phyloP scores from a whole-genome alignment of 2,113 vertebrate genomes.

The Apus apus region DNA sequence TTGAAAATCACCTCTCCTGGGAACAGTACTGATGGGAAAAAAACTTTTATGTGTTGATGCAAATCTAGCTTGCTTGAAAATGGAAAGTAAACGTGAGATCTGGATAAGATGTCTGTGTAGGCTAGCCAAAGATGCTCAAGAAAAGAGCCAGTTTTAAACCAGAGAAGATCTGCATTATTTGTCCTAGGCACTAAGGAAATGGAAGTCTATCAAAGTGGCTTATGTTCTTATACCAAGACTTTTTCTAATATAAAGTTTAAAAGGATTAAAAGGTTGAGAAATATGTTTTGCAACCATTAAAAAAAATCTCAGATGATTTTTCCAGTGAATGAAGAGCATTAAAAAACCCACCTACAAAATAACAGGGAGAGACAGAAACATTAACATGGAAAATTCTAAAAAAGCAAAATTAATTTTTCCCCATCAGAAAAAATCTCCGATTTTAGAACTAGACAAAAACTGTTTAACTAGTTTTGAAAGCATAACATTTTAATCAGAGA shows the following conservation, averaged over 20 bases:
- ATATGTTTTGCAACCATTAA: neutral
- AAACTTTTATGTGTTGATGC: neutral
- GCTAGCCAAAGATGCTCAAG: neutral
- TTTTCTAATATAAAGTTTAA: neutral
- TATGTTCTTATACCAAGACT: neutral
- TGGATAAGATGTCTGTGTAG: neutral
- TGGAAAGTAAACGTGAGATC: neutral
- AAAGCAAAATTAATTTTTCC: neutral
- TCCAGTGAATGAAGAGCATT: neutral
- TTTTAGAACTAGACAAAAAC: neutral
- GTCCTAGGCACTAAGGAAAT: neutral
- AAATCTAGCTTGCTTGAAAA: conserved; percentile 19
- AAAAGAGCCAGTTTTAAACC: neutral
- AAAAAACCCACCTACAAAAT: neutral
- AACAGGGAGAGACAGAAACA: neutral
- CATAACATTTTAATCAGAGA: conserved; percentile 4
- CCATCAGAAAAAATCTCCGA: neutral
- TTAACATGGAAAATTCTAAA: conserved; percentile 9
- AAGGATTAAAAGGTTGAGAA: neutral
- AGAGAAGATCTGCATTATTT: neutral
- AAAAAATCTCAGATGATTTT: neutral
- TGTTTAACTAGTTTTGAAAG: conserved; percentile 11
- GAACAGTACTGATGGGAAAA: neutral
- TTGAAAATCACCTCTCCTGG: neutral
- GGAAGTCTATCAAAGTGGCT: neutral